Base-by-base conservation (phyloP, 2,888 invertebrate genomes). In the Halocaridina rubra region DNA sequence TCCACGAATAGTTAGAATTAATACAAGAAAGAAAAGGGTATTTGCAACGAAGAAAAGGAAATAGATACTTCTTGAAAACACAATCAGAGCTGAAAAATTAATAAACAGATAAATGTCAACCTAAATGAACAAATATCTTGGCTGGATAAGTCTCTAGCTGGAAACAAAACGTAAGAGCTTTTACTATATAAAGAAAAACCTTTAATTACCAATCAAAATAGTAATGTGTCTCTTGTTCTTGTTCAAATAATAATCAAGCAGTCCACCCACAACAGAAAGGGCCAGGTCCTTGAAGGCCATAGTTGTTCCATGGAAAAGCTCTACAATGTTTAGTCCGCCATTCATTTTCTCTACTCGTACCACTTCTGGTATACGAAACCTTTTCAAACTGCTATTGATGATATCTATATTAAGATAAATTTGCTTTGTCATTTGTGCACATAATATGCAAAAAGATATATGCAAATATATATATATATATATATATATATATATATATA, bases 271-370 rank as follows among this genome's bases (percentile, higher is more conserved):
- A 84, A 91, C 90, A 8, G 90, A 90, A 86, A 92, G 86, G 5
- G 91, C 91, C 33, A 92, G 89, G 86, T 92, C 92, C 88, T 92
- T 92, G 89, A 92, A 92, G 4, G 92, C 91, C 89, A 91, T 89
- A 0, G 92, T 92, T 59, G 89, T 89, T 5, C 92, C 92, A 88
- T 92, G 91, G 88, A 90, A 92, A 64, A 92, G 88, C 88, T 92
- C 92, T 46, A 91, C 89, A 8, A 92, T 89, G 61, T 89, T 90
- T n/a, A 91, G 88, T 1, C 89, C 90, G 64, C 90, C 89, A 13
- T 88, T 87, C n/a, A 91, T 88, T 22, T 88, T 76, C 10, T 81
- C 87, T 19, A 91, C 71, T 57, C 71, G 24, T 0, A 86, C 76
- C 13, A 81, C 59, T 57, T 77, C 76, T 33, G 76, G 84, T 10